Conservation (phyloP, 1,140 invertebrate genomes). For the Drosophila saltans region DNA sequence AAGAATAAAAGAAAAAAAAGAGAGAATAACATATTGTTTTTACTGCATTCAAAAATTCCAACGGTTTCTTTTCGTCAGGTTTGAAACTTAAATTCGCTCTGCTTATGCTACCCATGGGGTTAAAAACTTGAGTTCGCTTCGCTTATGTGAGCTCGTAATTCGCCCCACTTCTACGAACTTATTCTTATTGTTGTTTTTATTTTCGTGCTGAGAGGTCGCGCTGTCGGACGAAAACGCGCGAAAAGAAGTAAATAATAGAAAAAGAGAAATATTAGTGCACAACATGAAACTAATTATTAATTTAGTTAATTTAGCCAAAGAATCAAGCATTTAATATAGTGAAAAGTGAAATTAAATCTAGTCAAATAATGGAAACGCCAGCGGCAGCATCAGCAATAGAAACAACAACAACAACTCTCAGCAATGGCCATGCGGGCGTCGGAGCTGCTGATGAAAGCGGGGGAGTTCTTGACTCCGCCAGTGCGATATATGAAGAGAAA, state of each 20-base stretch:
- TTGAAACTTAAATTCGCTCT: no score
- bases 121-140: no score
- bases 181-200: no score
- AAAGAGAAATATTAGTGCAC: not conserved
- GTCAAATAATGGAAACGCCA: constrained; percentile 40
- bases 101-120: no score
- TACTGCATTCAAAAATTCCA: no score
- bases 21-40: no score
- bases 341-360: not conserved
- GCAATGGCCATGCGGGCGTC: constrained; percentile 40
- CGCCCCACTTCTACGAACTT: no score
- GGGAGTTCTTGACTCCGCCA: constrained; percentile 61
- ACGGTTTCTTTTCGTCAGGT: no score
- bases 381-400: constrained; percentile 7
- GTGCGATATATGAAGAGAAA: constrained; percentile 72
- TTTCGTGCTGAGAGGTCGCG: not conserved
- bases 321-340: not conserved
- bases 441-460: constrained; percentile 6
- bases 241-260: not conserved
- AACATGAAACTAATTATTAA: constrained; percentile 1
- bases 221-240: constrained; percentile 1
- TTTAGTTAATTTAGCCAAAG: not conserved
- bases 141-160: no score
- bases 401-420: constrained; percentile 27
- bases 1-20: no score